phyloP scores from a whole-genome alignment of 2,113 vertebrate genomes.

The Scalopus aquaticus region DNA sequence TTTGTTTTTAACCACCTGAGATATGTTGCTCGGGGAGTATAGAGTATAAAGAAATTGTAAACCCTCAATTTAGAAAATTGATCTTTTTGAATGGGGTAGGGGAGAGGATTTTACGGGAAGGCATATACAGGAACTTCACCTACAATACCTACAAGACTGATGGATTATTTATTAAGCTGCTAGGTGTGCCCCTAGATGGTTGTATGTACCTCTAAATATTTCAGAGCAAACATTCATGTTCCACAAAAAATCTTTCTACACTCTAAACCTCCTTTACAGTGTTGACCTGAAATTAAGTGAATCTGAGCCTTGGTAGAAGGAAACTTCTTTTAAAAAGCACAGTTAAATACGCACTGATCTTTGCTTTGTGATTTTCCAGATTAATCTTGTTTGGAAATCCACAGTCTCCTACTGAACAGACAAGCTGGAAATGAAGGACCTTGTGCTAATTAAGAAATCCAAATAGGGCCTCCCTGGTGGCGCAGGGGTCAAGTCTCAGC shows the following conservation, averaged over 20 bases:
- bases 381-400: neutral
- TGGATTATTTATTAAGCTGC: neutral
- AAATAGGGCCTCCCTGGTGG: no score
- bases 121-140: neutral
- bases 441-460: neutral
- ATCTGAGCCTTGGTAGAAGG: neutral
- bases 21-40: neutral
- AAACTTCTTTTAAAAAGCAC: neutral
- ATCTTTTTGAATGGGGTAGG: neutral
- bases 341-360: neutral
- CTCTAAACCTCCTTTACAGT: neutral
- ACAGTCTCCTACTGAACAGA: neutral
- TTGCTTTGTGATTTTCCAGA: conserved; percentile 18
- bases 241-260: neutral
- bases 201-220: neutral
- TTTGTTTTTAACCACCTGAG: neutral
- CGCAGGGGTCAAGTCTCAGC: no score
- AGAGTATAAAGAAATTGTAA: neutral
- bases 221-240: neutral
- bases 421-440: neutral
- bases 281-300: neutral
- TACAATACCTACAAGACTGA: fast-evolving
- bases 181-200: no score
- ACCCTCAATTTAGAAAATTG: neutral
- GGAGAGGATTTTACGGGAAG: neutral